Evolutionary conservation across 2,797 vertebrate genomes (phyloP).

Genomic region (Artibeus lituratus): DNA sequence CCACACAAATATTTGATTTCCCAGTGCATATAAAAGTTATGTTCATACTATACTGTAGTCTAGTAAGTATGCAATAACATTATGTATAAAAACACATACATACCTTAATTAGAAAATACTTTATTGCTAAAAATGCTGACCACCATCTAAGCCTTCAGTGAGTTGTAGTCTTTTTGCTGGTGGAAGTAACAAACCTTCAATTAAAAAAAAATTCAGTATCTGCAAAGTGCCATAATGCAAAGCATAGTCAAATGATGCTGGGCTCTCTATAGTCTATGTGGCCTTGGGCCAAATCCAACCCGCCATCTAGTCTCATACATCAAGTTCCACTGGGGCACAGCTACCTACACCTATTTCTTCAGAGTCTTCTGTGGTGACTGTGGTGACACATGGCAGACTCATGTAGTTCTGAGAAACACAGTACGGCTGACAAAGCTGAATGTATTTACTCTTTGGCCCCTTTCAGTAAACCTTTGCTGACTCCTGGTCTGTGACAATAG

Average conservation of each 20-base stretch:
- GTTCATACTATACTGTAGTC: neutral
- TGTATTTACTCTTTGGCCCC: neutral
- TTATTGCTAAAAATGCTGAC: neutral
- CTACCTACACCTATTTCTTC: neutral
- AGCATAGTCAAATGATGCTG: neutral
- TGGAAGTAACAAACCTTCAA: neutral
- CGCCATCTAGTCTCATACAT: neutral
- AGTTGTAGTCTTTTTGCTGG: neutral
- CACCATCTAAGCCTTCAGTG: neutral
- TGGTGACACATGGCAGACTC: neutral
- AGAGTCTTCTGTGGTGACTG: neutral
- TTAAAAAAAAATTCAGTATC: neutral
- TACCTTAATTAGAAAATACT: neutral
- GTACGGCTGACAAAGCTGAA: too few relatives aligned
- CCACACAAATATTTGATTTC: neutral
- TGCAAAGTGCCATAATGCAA: neutral
- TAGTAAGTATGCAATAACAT: neutral
- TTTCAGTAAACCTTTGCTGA: neutral
- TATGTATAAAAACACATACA: neutral
- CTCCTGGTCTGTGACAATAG: constrained; percentile 65
- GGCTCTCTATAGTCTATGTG: neutral
- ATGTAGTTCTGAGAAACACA: neutral
- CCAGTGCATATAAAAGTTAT: neutral
- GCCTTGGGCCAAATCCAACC: neutral
- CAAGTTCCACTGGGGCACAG: neutral